Evolutionary conservation across 2,113 vertebrate genomes (phyloP).

Genomic region (Arvicanthis niloticus): DNA sequence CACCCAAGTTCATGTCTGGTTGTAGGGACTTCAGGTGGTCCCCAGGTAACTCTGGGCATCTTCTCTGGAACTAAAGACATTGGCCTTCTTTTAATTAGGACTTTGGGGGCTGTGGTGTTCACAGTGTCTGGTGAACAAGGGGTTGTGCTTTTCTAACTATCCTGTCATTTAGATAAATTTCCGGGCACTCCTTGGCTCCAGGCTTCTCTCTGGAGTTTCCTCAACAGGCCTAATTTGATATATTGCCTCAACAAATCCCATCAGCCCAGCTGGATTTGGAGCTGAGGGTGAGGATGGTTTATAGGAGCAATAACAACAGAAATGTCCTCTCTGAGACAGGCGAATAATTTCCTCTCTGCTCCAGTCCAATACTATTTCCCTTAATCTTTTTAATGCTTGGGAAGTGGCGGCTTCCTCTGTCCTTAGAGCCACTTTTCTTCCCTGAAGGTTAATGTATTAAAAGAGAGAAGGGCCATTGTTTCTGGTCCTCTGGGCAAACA

Average conservation of each 20-base stretch:
- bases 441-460: constrained; percentile 67
- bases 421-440: constrained; percentile 54
- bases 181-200: constrained; percentile 50
- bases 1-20: neutral
- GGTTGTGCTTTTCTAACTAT: neutral
- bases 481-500: constrained; percentile 39
- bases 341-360: constrained; percentile 74
- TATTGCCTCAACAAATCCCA: constrained; percentile 72
- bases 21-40: neutral
- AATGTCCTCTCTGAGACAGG: constrained; percentile 69
- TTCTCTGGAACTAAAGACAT: neutral
- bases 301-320: constrained; percentile 76
- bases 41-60: neutral
- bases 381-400: constrained; percentile 77
- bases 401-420: constrained; percentile 52
- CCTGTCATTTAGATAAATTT: constrained; percentile 75
- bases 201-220: constrained; percentile 48
- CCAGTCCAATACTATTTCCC: constrained; percentile 68
- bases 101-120: neutral
- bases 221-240: constrained; percentile 70
- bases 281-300: constrained; percentile 71
- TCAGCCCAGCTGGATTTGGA: constrained; percentile 50
- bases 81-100: neutral
- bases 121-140: neutral
- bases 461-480: constrained; percentile 34